Evolutionary conservation across 1,140 invertebrate species (phyloP).

Genomic region (Drosophila ohnishii): DNA sequence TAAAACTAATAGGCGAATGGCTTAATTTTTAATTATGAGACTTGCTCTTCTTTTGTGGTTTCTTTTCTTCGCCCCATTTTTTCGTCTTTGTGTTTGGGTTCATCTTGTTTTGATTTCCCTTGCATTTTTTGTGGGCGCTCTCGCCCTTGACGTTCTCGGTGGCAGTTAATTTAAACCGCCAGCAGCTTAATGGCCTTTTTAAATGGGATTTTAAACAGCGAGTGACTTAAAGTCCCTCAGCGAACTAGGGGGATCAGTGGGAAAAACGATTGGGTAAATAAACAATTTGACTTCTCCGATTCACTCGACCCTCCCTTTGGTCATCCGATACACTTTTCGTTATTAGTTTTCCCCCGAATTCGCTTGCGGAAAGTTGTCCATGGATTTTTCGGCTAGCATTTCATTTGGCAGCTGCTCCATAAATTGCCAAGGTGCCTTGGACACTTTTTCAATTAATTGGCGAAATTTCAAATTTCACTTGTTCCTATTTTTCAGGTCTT

Average conservation of each 20-base stretch:
- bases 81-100: conserved; percentile 22
- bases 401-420: conserved; percentile 23
- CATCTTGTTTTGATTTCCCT: conserved; percentile 37
- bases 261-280: conserved; percentile 2
- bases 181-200: conserved; percentile 49
- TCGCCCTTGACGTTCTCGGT: conserved; percentile 48
- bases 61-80: conserved; percentile 41
- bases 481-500: conserved; percentile 5
- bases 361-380: conserved; percentile 23
- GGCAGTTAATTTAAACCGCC: conserved; percentile 70
- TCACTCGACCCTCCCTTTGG: conserved; percentile 1
- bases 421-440: conserved; percentile 45
- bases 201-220: conserved; percentile 61
- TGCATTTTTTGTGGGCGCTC: conserved; percentile 18
- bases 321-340: conserved; percentile 35
- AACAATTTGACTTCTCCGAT: conserved; percentile 5
- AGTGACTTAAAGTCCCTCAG: conserved; percentile 38
- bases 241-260: conserved; percentile 3
- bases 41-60: conserved; percentile 65
- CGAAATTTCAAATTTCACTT: conserved; percentile 40
- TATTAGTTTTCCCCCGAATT: conserved; percentile 40
- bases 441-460: conserved; percentile 73
- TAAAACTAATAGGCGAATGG: conserved; percentile 82
- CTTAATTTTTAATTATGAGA: conserved; percentile 82
- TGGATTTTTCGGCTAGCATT: conserved; percentile 20